Conservation (phyloP, 23 tunicate genomes). For the Ascidia mentula region DNA sequence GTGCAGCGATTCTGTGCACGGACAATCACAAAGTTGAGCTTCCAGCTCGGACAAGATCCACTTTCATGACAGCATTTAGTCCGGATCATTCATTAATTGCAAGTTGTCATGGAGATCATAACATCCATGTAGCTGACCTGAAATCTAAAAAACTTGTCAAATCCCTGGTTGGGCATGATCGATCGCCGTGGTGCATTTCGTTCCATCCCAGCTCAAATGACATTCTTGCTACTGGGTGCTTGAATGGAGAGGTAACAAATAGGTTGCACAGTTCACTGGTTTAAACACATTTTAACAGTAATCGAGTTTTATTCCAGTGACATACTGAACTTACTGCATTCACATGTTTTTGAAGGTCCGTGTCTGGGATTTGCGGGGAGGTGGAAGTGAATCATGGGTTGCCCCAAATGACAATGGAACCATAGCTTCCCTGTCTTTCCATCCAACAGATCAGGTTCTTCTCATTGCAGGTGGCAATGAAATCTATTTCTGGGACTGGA, state of each 20-base stretch:
- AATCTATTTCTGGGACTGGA: slow-evolving; percentile 91
- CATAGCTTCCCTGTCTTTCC: slow-evolving; percentile 75
- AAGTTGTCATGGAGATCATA: slow-evolving; percentile 96
- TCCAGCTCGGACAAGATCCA: slow-evolving; percentile 59
- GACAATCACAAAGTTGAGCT: slow-evolving; percentile 52
- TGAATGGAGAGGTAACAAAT: slow-evolving; percentile 76
- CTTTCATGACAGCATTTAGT: slow-evolving; percentile 79
- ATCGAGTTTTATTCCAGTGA: not conserved
- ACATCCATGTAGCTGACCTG: slow-evolving; percentile 53
- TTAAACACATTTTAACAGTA: too few species aligned
- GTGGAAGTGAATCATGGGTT: slow-evolving; percentile 88
- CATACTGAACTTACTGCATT: not conserved
- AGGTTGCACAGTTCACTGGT: not conserved
- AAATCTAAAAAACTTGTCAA: slow-evolving; percentile 44
- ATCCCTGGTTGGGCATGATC: slow-evolving; percentile 62
- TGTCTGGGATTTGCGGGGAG: slow-evolving; percentile 87
- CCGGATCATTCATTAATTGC: slow-evolving; percentile 51
- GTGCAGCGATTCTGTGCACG: slow-evolving; percentile 34
- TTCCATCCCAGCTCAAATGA: slow-evolving; percentile 82
- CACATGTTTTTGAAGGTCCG: slow-evolving; percentile 47
- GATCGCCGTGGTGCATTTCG: slow-evolving; percentile 85
- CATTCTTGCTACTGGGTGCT: slow-evolving; percentile 84
- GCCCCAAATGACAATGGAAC: slow-evolving; percentile 23
- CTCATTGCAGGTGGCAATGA: slow-evolving; percentile 77
- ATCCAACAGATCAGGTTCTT: slow-evolving; percentile 78